Base-by-base conservation (phyloP, 2,888 invertebrate species). In the Drosophila leonis region DNA sequence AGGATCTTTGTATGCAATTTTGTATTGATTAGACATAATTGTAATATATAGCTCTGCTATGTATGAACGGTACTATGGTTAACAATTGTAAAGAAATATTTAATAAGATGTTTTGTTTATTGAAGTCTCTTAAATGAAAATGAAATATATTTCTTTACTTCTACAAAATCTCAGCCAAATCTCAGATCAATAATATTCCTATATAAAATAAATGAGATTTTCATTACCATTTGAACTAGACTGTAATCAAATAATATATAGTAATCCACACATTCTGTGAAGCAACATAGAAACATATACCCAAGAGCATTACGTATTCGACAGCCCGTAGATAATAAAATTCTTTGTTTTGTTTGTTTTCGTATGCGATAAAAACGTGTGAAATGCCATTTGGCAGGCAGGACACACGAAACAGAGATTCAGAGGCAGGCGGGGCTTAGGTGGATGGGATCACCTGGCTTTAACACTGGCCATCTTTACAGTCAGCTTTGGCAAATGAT, bases 401-500 rank as follows among this genome's bases (percentile, higher is more conserved):
- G 63, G 69, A 69, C 63, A 67, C 48, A 67, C 35, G 64, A 65
- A 42, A 24, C 46, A 39, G 61, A n/a, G 33, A 10, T 13, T 1
- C 5, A 0, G 46, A 4, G 56, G 46, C 52, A 52, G 64, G 35
- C 62, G 65, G 65, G 37, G 15, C 13, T 29, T 39, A 15, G 69
- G 15, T 18, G 31, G n/a, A 42, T 44, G 27, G 24, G 55, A 27
- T 56, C 63, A 70, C 70, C 70, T 75, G 67, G 68, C 71, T 64
- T 76, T 59, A 67, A 51, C 81, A 57, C 57, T 29, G 56, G 60
- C 70, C 62, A 78, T 70, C 75, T 83, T 78, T 56, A 67, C 83
- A 72, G 48, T 85, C 88, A 90, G 74, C 82, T 79, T 88, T 90
- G 89, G 90, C 86, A 87, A 87, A 87, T 87, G 90, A 87, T 90